Percentiles rank a stretch among this genome's conserved stretches.
phyloP scores from a whole-genome alignment of 2,797 vertebrate species.

The Sandelia bainsii region DNA sequence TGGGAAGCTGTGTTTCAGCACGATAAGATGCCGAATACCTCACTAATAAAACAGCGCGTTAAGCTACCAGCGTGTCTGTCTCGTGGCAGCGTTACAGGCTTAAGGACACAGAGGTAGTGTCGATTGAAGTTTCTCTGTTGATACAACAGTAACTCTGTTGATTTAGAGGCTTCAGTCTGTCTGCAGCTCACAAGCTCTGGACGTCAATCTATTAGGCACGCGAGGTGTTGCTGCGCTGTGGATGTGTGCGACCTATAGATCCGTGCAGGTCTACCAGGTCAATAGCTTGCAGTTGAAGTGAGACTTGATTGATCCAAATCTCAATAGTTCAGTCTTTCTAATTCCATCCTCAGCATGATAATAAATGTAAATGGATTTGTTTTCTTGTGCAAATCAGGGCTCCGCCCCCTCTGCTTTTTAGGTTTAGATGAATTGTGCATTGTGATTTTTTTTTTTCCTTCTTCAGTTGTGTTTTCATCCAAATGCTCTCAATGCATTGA shows the following conservation, averaged over 20 bases:
- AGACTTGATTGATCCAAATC: constrained; percentile 38
- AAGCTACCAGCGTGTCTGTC: constrained; percentile 11
- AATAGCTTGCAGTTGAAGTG: constrained; percentile 14
- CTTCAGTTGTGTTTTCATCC: neutral
- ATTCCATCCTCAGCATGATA: neutral
- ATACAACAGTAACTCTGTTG: constrained; percentile 20
- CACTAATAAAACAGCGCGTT: constrained; percentile 3
- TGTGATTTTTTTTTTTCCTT: neutral
- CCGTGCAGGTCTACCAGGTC: constrained; percentile 10
- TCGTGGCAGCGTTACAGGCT: constrained; percentile 1
- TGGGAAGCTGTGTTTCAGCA: constrained; percentile 4
- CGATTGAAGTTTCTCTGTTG: constrained; percentile 30
- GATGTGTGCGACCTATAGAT: constrained; percentile 32
- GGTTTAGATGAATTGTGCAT: neutral
- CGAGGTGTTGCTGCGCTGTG: neutral
- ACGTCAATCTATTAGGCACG: neutral
- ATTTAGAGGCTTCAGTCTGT: constrained; percentile 10
- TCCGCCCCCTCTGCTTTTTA: neutral
- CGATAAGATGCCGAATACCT: constrained; percentile 18
- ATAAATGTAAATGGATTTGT: constrained; percentile 9
- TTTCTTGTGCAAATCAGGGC: neutral
- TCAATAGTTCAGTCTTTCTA: constrained; percentile 8
- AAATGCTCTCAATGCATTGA: neutral
- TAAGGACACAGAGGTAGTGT: constrained; percentile 1
- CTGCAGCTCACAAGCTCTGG: constrained; percentile 12